Conservation (phyloP, 2,888 invertebrate genomes). For the Sylvicola fuscatus region DNA sequence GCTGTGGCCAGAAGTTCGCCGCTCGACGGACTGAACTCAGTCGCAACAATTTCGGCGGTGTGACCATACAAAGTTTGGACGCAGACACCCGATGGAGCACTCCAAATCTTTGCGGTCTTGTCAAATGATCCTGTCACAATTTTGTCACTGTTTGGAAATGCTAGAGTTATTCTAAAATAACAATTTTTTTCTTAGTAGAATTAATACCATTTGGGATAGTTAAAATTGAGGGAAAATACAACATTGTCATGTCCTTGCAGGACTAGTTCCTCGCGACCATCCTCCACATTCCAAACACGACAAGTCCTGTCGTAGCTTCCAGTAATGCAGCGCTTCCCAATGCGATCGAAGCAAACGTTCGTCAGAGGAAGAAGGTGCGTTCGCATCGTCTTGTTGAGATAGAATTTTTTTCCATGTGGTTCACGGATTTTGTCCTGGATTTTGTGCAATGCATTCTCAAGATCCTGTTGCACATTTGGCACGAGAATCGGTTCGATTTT, state of each 20-base stretch:
- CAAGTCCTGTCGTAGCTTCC: constrained; percentile 74
- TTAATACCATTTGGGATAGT: constrained; percentile 48
- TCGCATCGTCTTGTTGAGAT: constrained; percentile 40
- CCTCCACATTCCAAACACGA: constrained; percentile 55
- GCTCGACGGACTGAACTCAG: constrained; percentile 40
- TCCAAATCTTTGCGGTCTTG: constrained; percentile 58
- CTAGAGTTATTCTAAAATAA: constrained; percentile 1
- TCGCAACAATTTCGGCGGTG: constrained; percentile 48
- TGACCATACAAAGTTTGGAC: constrained; percentile 52
- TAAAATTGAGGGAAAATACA: constrained; percentile 60
- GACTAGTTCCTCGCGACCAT: constrained; percentile 43
- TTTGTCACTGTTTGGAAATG: constrained; percentile 30
- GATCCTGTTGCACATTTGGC: constrained; percentile 31
- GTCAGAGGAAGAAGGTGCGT: constrained; percentile 51
- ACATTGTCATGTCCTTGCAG: constrained; percentile 60
- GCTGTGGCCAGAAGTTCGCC: constrained; percentile 48
- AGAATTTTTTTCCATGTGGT: constrained; percentile 38
- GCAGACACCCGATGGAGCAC: constrained; percentile 40
- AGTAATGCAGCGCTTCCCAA: constrained; percentile 48
- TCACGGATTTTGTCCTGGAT: constrained; percentile 41
- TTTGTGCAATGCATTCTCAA: constrained; percentile 37
- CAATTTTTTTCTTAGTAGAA: background rate
- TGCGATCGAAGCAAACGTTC: constrained; percentile 48
- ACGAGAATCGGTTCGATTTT: constrained; percentile 31
- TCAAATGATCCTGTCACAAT: constrained; percentile 66